Evolutionary conservation across 2,888 invertebrate species (phyloP).

Genomic region (Zygaena filipendulae): DNA sequence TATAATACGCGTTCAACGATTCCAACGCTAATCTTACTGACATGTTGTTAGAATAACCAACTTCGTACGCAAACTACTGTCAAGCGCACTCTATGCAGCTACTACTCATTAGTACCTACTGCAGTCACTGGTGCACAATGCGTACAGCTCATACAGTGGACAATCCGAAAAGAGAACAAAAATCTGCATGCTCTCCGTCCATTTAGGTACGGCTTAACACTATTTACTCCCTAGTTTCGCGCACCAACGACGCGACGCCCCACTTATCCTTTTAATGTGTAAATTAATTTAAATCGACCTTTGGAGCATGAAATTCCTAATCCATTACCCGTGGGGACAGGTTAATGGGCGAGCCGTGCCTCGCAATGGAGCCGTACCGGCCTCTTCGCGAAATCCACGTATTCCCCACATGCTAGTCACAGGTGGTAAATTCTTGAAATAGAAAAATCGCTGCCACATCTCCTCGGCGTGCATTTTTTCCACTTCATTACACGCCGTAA

Average conservation of each 20-base stretch:
- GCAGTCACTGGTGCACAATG: too few relatives aligned
- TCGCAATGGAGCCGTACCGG: slow-evolving; percentile 25
- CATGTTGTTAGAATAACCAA: too few relatives aligned
- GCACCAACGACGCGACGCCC: slow-evolving; percentile 24
- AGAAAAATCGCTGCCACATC: slow-evolving; percentile 29
- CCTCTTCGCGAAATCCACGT: slow-evolving; percentile 29
- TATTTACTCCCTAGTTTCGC: slow-evolving; percentile 44
- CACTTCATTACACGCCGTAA: slow-evolving; percentile 38
- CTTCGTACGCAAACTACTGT: too few relatives aligned
- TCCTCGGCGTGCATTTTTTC: slow-evolving; percentile 22
- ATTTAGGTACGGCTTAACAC: slow-evolving; percentile 50
- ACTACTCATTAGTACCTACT: too few relatives aligned
- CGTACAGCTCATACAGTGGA: too few relatives aligned
- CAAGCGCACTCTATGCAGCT: too few relatives aligned
- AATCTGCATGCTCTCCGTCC: too few relatives aligned
- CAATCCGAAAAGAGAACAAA: too few relatives aligned
- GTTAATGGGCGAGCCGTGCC: slow-evolving; percentile 38
- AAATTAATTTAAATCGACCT: slow-evolving; percentile 61
- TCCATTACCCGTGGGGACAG: slow-evolving; percentile 50
- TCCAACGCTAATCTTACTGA: too few relatives aligned
- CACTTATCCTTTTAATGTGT: slow-evolving; percentile 51
- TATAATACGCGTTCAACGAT: too few relatives aligned
- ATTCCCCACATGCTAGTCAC: slow-evolving; percentile 34
- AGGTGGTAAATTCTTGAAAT: slow-evolving; percentile 39
- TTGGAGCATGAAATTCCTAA: slow-evolving; percentile 54